Percentiles rank a stretch among this genome's conserved stretches.
phyloP scores from a whole-genome alignment of 1,140 invertebrate genomes.

The Oreohelix idahoensis region DNA sequence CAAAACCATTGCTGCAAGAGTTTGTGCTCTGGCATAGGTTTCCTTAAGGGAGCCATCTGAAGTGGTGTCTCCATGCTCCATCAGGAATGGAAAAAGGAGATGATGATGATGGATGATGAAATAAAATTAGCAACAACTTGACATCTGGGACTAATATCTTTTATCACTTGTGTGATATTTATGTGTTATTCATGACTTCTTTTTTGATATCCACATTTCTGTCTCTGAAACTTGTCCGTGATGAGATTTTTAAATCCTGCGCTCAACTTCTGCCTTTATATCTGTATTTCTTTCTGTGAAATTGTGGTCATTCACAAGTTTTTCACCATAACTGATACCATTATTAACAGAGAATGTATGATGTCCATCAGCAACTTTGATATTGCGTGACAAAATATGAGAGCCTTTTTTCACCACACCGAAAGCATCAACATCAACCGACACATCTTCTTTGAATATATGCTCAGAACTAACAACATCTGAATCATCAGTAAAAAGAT shows the following conservation, averaged over 20 bases:
- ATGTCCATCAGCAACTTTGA: background rate
- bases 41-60: too few species aligned
- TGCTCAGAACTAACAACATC: background rate
- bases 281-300: background rate
- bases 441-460: background rate
- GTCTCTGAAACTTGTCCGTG: background rate
- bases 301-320: background rate
- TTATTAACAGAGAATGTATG: background rate
- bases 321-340: background rate
- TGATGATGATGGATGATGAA: too few species aligned
- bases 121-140: too few species aligned
- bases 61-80: too few species aligned
- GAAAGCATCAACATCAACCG: background rate
- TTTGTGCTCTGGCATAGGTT: too few species aligned
- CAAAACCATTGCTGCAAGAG: too few species aligned
- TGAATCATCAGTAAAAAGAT: background rate
- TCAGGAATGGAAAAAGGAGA: too few species aligned
- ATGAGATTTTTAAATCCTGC: background rate
- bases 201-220: too few species aligned
- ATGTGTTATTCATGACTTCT: too few species aligned
- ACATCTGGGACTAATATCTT: too few species aligned
- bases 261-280: background rate
- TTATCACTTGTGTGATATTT: too few species aligned
- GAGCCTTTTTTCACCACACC: background rate
- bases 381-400: background rate